Percentiles rank a stretch among this genome's conserved stretches.
Evolutionary conservation across 2,797 vertebrate genomes (phyloP).

Genomic region (Harpagifer antarcticus): DNA sequence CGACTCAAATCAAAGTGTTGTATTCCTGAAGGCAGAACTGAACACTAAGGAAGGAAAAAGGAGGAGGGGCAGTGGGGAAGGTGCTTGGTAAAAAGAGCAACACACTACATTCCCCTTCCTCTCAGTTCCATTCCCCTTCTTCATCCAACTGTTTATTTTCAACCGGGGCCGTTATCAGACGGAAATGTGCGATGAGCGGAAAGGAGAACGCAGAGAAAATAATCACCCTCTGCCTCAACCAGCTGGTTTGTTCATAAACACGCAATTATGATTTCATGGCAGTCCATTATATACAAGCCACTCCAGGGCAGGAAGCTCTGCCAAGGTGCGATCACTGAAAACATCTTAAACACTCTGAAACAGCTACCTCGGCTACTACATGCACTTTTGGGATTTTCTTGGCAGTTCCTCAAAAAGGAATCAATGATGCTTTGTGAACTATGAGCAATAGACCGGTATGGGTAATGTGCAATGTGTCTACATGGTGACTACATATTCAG

Average conservation of each 20-base stretch:
- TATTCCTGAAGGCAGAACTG: constrained; percentile 7
- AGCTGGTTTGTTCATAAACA: constrained; percentile 88
- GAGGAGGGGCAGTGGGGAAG: constrained; percentile 17
- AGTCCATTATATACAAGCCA: constrained; percentile 83
- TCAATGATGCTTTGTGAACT: constrained; percentile 93
- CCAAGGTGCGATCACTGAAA: constrained; percentile 72
- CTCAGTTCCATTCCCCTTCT: constrained; percentile 44
- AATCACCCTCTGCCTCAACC: constrained; percentile 85
- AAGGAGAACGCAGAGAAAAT: constrained; percentile 79
- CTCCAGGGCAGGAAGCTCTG: constrained; percentile 78
- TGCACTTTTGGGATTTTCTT: constrained; percentile 93
- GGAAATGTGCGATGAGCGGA: constrained; percentile 70
- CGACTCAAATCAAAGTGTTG: neutral
- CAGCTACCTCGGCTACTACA: constrained; percentile 84
- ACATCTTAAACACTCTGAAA: constrained; percentile 80
- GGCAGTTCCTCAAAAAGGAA: constrained; percentile 93
- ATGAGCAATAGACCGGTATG: constrained; percentile 88
- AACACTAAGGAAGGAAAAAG: neutral
- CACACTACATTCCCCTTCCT: constrained; percentile 27
- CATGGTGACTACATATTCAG: constrained; percentile 18
- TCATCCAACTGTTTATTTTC: constrained; percentile 63
- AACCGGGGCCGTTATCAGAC: constrained; percentile 75
- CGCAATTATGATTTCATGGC: constrained; percentile 85
- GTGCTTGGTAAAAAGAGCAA: constrained; percentile 39
- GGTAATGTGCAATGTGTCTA: constrained; percentile 73